Evolutionary conservation across 2,113 vertebrate species (phyloP), one percentile per base, ranked within the genome.

Genomic region (Elachura formosa): DNA sequence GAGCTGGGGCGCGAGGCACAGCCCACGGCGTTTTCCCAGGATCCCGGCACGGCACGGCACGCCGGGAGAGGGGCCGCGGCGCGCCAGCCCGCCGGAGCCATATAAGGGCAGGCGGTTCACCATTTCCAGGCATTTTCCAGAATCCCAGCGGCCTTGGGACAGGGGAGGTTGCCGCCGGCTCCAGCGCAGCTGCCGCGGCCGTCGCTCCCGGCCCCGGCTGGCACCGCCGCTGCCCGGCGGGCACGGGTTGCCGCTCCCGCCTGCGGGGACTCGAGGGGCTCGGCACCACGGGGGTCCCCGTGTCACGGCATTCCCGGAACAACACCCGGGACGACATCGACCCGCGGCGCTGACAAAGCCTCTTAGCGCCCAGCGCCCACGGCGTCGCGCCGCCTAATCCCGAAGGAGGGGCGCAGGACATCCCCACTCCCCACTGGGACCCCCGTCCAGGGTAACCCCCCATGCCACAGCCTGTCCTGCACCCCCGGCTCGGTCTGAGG

Each of bases 51-150:
- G 41, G 75, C 83, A 12, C 46, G 16, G 71, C 86, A 51, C 36
- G 63, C 21, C 34, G 34, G 69, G 84, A 91, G 84, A 69, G 45
- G 33, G 59, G 76, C 85, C 85, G 43, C 52, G 67, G 36, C 76
- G 85, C 85, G 67, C 91, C 91, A 91, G 59, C 91, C 56, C 1
- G 80, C 46, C 25, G 62, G 86, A 91, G 76, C 95, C 95, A 94
- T 94, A 95, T 94, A 95, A 91, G 95, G 95, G 94, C 71, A 95
- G 72, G 80, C 26, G 14, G 24, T 86, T 95, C 84, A 82, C 92
- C 58, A 74, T 89, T 95, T 93, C 94, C 92, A 92, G 28, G 36
- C 62, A 2, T 95, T 96, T 95, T 96, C 69, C 85, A 92, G 76
- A 74, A 92, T 92, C 75, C 76, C 79, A 78, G 79, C 58, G 22